phyloP scores from a whole-genome alignment of 2,888 invertebrate species.

The Nebria brevicollis region DNA sequence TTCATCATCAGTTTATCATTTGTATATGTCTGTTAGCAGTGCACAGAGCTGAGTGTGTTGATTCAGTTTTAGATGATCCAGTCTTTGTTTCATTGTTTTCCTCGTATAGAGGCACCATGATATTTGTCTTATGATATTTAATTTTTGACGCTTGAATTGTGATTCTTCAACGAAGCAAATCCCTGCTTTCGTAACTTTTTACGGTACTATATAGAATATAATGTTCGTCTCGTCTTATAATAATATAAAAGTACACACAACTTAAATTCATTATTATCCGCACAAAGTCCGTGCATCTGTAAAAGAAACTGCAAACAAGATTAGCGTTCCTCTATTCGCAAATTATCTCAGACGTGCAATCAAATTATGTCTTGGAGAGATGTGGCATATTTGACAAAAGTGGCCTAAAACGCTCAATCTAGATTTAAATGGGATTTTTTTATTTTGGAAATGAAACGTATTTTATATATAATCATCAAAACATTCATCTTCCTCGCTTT shows the following conservation, averaged over 20 bases:
- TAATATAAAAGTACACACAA: constrained; percentile 35
- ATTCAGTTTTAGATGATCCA: not conserved
- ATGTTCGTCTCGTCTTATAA: not conserved
- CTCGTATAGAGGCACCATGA: not conserved
- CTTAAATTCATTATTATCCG: constrained; percentile 35
- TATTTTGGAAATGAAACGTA: too few species aligned
- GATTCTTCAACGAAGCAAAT: not conserved
- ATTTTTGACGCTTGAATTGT: not conserved
- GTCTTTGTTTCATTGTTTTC: not conserved
- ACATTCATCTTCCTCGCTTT: too few species aligned
- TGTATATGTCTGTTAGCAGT: not conserved
- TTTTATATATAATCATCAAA: too few species aligned
- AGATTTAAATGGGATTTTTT: not conserved
- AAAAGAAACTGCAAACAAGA: constrained; percentile 42
- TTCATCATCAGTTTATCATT: not conserved
- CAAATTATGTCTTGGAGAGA: constrained; percentile 19
- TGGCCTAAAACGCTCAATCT: not conserved
- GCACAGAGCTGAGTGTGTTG: not conserved
- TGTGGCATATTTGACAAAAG: not conserved
- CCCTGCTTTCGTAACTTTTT: not conserved
- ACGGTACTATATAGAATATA: not conserved
- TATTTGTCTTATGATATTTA: not conserved
- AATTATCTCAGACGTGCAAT: constrained; percentile 40
- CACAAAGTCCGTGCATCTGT: constrained; percentile 25
- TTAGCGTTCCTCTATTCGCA: constrained; percentile 35